Percentiles rank a stretch among this genome's conserved stretches.
Evolutionary conservation across 2,797 vertebrate genomes (phyloP).

Genomic region (Hafferia zeledoni): DNA sequence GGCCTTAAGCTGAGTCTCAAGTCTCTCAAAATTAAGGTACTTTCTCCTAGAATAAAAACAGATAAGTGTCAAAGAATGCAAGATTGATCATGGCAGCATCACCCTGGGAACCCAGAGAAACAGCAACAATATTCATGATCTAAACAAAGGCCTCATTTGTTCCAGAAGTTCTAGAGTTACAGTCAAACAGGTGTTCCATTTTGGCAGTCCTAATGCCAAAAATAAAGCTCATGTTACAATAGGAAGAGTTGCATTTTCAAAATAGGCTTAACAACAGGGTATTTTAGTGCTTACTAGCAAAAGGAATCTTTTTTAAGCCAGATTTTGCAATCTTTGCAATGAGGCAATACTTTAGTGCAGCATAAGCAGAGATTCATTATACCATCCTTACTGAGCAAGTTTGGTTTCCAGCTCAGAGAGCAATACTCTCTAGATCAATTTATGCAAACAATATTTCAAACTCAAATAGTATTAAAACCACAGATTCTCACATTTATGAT

Average conservation of each 20-base stretch:
- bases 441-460: neutral
- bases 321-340: neutral
- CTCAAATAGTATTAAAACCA: neutral
- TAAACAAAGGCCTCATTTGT: neutral
- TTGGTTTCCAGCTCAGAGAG: accelerated
- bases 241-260: neutral
- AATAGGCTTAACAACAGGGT: neutral
- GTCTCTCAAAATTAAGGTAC: slow-evolving; percentile 87
- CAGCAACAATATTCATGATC: neutral
- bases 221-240: neutral
- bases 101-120: neutral
- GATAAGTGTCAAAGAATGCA: neutral
- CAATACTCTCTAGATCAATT: neutral
- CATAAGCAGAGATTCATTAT: neutral
- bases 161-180: neutral
- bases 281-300: neutral
- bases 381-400: neutral
- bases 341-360: neutral
- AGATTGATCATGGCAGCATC: neutral
- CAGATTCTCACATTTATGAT: neutral
- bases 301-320: neutral
- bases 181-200: slow-evolving; percentile 2
- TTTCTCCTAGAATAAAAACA: slow-evolving; percentile 77
- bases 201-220: neutral
- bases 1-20: slow-evolving; percentile 93